Conservation (phyloP, 1,140 invertebrate species). For the Drosophila takahashii region DNA sequence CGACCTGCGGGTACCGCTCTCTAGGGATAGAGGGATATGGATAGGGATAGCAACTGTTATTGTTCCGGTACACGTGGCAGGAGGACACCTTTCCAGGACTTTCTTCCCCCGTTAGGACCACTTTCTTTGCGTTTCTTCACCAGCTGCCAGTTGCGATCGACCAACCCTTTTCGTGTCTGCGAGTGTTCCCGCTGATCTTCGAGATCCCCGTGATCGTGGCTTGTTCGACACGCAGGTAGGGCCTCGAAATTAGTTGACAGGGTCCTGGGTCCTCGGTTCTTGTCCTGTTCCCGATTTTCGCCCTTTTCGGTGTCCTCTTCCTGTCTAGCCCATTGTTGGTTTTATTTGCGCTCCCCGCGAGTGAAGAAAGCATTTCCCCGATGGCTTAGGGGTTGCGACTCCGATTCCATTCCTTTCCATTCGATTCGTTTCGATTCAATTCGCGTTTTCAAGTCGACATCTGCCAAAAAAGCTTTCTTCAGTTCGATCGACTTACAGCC, state of each 20-base stretch:
- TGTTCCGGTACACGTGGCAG: conserved; percentile 39
- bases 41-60: conserved; percentile 7
- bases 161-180: conserved; percentile 55
- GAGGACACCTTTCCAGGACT: conserved; percentile 29
- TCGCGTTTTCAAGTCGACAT: conserved; percentile 20
- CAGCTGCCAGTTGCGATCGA: conserved; percentile 28
- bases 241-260: conserved; percentile 29
- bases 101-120: conserved; percentile 32
- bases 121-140: conserved; percentile 35
- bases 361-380: conserved; percentile 73
- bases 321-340: conserved; percentile 33
- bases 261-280: conserved; percentile 1
- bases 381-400: conserved; percentile 18
- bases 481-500: neutral
- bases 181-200: conserved; percentile 31
- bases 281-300: neutral
- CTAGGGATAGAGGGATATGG: no score
- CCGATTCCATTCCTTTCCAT: conserved; percentile 18
- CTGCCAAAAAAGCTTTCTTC: conserved; percentile 22
- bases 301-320: conserved; percentile 6
- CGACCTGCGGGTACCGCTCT: neutral
- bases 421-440: conserved; percentile 9
- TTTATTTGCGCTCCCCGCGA: conserved; percentile 25
- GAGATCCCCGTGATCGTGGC: conserved; percentile 27
- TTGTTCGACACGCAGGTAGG: conserved; percentile 54